A percentile compares a stretch with the other conserved stretches of the same genome.
Evolutionary conservation across 2,888 invertebrate genomes (phyloP).

Genomic region (Latheticus oryzae): DNA sequence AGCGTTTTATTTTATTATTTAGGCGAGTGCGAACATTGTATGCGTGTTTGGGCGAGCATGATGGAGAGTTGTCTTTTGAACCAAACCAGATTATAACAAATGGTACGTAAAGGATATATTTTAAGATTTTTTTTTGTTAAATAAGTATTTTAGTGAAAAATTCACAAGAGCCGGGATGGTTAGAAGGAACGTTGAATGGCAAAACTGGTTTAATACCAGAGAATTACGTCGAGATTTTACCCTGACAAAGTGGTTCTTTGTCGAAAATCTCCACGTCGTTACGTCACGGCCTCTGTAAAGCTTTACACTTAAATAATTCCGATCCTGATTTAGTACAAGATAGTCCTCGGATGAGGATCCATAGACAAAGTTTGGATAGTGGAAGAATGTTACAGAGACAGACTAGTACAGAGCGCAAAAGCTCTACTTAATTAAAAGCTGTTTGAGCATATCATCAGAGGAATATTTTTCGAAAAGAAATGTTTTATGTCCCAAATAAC

Average conservation of each 20-base stretch:
- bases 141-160: constrained; percentile 77
- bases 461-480: no score
- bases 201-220: constrained; percentile 93
- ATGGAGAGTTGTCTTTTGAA: constrained; percentile 97
- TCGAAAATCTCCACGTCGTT: constrained; percentile 61
- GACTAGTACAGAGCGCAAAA: constrained; percentile 57
- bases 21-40: constrained; percentile 94
- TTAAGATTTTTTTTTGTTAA: neutral
- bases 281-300: constrained; percentile 59
- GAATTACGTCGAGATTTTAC: constrained; percentile 93
- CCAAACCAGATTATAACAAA: constrained; percentile 98
- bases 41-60: constrained; percentile 95
- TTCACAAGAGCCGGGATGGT: constrained; percentile 97
- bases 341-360: constrained; percentile 51
- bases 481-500: constrained; percentile 31
- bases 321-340: constrained; percentile 50
- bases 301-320: constrained; percentile 59
- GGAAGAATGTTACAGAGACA: constrained; percentile 53
- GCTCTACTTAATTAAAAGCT: no score
- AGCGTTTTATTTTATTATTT: constrained; percentile 45
- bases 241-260: constrained; percentile 67
- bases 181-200: constrained; percentile 94
- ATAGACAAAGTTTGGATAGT: constrained; percentile 61
- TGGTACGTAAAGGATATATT: constrained; percentile 73
- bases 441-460: constrained; percentile 45